Evolutionary conservation across 1,140 invertebrate species (phyloP).

Genomic region (Meloidogyne exigua): DNA sequence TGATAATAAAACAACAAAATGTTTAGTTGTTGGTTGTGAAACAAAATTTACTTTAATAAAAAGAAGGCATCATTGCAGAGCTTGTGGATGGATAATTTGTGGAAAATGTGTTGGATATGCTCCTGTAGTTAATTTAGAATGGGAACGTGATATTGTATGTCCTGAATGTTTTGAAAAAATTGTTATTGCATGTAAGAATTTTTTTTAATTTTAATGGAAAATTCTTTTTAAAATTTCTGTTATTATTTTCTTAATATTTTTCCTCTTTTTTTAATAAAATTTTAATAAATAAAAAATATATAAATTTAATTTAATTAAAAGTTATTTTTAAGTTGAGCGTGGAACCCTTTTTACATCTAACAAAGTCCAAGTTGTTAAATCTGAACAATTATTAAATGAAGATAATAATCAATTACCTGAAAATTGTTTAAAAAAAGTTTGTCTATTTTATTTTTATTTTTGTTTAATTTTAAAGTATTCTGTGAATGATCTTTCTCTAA

Average conservation of each 20-base stretch:
- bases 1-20: constrained; percentile 49
- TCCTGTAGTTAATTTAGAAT: constrained; percentile 39
- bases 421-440: constrained; percentile 2
- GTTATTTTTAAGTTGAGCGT: constrained; percentile 9
- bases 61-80: constrained; percentile 47
- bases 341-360: not conserved
- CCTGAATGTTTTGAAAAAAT: constrained; percentile 47
- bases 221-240: too few species aligned
- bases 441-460: not conserved
- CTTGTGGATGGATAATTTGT: constrained; percentile 53
- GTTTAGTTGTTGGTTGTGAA: constrained; percentile 47
- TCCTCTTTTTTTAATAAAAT: too few species aligned
- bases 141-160: constrained; percentile 42
- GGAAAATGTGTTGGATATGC: constrained; percentile 46
- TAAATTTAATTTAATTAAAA: too few species aligned
- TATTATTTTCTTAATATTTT: too few species aligned
- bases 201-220: too few species aligned
- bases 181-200: constrained; percentile 37
- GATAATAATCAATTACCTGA: not conserved
- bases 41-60: constrained; percentile 45
- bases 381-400: not conserved
- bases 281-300: too few species aligned
- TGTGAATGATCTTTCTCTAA: constrained; percentile 43
- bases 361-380: not conserved
- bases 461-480: constrained; percentile 7